phyloP scores from a whole-genome alignment of 2,797 vertebrate species.

The Chiloscyllium punctatum region DNA sequence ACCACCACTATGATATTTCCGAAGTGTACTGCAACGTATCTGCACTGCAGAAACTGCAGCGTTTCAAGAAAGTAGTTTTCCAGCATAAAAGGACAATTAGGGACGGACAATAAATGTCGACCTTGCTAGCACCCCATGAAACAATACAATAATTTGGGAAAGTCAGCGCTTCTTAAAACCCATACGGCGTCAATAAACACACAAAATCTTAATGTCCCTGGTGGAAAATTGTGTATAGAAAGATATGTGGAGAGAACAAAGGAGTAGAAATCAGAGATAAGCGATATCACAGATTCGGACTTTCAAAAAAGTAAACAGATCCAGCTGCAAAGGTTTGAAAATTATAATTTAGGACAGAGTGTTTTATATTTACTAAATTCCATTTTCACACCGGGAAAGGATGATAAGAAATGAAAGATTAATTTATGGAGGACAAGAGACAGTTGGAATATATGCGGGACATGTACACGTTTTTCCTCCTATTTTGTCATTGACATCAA shows the following conservation, averaged over 20 bases:
- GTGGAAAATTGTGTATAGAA: not conserved
- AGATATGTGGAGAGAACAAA: not conserved
- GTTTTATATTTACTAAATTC: not conserved
- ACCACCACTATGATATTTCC: not conserved
- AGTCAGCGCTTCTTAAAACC: not conserved
- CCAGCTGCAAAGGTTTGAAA: not conserved
- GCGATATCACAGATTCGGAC: not conserved
- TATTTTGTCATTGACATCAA: not conserved
- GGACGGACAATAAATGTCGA: not conserved
- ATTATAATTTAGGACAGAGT: not conserved
- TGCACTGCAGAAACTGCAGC: not conserved
- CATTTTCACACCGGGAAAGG: not conserved
- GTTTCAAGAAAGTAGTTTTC: not conserved
- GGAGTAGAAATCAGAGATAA: not conserved
- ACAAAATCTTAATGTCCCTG: not conserved
- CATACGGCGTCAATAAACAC: not conserved
- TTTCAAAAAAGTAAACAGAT: not conserved
- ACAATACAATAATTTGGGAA: not conserved
- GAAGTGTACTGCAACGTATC: not conserved
- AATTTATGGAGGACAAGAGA: not conserved
- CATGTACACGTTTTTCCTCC: not conserved
- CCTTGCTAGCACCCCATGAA: not conserved
- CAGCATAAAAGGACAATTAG: not conserved
- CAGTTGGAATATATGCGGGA: not conserved
- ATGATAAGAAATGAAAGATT: not conserved